phyloP scores from a whole-genome alignment of 2,113 vertebrate genomes.

The Rallus limicola region DNA sequence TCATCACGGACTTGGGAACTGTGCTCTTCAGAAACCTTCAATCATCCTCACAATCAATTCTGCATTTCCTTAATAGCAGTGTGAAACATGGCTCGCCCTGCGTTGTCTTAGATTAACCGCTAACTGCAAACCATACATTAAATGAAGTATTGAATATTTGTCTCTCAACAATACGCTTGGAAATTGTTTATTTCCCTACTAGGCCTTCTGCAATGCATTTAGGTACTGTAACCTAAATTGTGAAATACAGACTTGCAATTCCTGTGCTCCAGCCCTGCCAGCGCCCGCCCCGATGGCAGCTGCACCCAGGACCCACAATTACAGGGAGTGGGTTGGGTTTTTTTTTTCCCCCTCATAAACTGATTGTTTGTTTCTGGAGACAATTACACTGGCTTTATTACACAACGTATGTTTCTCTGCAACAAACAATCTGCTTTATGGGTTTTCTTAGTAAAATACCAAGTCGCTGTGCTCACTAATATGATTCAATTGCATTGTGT shows the following conservation, averaged over 20 bases:
- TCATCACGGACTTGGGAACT: slow-evolving; percentile 60
- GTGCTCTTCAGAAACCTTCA: slow-evolving; percentile 63
- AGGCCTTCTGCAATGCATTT: slow-evolving; percentile 26
- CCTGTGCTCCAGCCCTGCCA: not conserved
- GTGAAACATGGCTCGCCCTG: not conserved
- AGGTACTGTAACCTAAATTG: slow-evolving; percentile 29
- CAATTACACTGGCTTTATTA: slow-evolving; percentile 64
- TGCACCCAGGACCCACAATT: slow-evolving; percentile 6
- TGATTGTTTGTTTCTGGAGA: slow-evolving; percentile 76
- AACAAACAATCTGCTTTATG: slow-evolving; percentile 72
- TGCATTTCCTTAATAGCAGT: slow-evolving; percentile 56
- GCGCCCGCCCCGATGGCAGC: not conserved
- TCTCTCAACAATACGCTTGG: slow-evolving; percentile 63
- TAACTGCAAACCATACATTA: slow-evolving; percentile 58
- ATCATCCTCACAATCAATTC: slow-evolving; percentile 70
- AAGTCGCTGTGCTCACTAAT: slow-evolving; percentile 55
- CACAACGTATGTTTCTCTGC: slow-evolving; percentile 42
- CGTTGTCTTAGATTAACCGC: slow-evolving; percentile 60
- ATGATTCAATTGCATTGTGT: slow-evolving; percentile 66
- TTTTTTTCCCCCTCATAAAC: slow-evolving; percentile 41
- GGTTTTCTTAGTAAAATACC: slow-evolving; percentile 74
- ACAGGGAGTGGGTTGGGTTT: not conserved
- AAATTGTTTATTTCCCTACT: slow-evolving; percentile 59
- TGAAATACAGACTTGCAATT: not conserved
- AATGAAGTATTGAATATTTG: slow-evolving; percentile 67